Evolutionary conservation across 2,113 vertebrate genomes (phyloP).

Genomic region (Rhadina sibilatrix): DNA sequence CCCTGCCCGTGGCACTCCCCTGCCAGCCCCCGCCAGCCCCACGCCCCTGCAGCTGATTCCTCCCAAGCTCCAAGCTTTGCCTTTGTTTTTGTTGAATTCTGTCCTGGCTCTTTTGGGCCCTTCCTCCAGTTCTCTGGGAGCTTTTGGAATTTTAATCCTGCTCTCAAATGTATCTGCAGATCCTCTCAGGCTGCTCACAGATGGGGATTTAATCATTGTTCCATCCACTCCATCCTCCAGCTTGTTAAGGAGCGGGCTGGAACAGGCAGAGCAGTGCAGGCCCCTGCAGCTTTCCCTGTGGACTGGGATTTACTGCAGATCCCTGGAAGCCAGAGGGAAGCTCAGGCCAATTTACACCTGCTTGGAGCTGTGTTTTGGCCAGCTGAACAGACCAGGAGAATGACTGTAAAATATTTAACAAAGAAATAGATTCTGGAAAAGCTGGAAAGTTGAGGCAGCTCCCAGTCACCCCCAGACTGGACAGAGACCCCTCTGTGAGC

Average conservation of each 20-base stretch:
- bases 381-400: background rate
- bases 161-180: background rate
- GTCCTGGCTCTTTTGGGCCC: background rate
- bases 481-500: background rate
- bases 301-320: background rate
- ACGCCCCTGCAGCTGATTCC: background rate
- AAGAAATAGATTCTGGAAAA: background rate
- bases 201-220: background rate
- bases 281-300: background rate
- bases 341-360: background rate
- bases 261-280: background rate
- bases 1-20: background rate
- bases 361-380: background rate
- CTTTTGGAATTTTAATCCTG: conserved; percentile 50
- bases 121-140: background rate
- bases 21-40: background rate
- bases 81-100: conserved; percentile 5
- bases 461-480: background rate
- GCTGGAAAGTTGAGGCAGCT: background rate
- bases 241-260: background rate
- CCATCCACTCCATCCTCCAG: background rate
- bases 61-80: background rate
- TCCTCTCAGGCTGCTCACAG: conserved; percentile 11
- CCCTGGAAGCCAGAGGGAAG: background rate
- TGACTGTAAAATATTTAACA: background rate